Base-by-base conservation (phyloP, 1,140 invertebrate genomes). In the Euwallacea similis region DNA sequence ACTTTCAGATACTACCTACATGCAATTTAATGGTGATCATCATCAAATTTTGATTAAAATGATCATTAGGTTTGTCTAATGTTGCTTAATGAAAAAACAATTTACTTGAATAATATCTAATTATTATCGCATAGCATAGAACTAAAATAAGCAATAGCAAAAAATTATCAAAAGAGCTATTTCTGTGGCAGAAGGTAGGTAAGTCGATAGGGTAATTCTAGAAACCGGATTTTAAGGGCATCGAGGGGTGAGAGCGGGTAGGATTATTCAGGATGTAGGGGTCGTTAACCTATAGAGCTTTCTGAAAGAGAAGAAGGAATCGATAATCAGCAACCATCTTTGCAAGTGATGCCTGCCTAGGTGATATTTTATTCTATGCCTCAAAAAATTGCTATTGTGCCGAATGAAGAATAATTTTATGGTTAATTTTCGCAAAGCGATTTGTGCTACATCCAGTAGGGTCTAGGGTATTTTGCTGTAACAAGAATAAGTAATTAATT, bases 241-340 rank as follows among this genome's bases (percentile, higher is more conserved):
- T 9, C 33, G 7, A 55, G 53, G 53, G 53, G 65, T 54, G 65
- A 54, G 16, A 55, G 44, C 16, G 65, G 47, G 46, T n/a, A 59
- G 55, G 55, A 59, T 59, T 59, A 55, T 59, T 59, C 54, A 67
- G 65, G 65, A 67, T 67, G 55, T 59, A n/a, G 55, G 55, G 65
- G 65, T 67, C 65, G 55, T 67, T 67, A 67, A 67, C 65, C 65
- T 54, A 10, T 7, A 42, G 11, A 42, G 64, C 64, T 11, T 59
- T 58, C 42, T 54, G 8, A 15, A 46, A 61, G 15, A 55, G 64
- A 55, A 41, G 53, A 66, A 16, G 21, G 41, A 55, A 66, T 66
- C 64, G 64, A 66, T 66, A 61, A 43, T 50, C 46, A 50, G 46
- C 46, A 50, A 50, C 9, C 46, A 11, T 50, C 46, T 50, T 33